phyloP scores from a whole-genome alignment of 2,888 invertebrate species.

The Latheticus oryzae region DNA sequence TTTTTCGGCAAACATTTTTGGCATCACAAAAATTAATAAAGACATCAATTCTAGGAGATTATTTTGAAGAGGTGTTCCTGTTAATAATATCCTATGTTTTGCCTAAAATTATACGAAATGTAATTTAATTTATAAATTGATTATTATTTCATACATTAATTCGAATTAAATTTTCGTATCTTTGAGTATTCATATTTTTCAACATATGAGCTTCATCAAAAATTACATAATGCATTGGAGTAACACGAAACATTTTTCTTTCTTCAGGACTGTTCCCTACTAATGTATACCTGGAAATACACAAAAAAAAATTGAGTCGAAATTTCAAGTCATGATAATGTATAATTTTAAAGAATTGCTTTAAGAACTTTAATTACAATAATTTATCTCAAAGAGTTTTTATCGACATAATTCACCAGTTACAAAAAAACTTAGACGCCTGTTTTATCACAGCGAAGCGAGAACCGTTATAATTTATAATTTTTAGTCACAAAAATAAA shows the following conservation, averaged over 20 bases:
- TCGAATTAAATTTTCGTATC: conserved; percentile 89
- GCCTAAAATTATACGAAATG: conserved; percentile 70
- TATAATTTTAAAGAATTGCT: too few relatives aligned
- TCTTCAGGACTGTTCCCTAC: conserved; percentile 89
- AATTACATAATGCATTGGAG: conserved; percentile 89
- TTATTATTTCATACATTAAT: conserved; percentile 70
- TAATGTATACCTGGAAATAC: conserved; percentile 72
- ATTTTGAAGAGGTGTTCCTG: conserved; percentile 97
- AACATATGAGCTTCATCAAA: conserved; percentile 99
- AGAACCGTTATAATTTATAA: too few relatives aligned
- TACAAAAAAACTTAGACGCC: too few relatives aligned
- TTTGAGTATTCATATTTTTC: conserved; percentile 94
- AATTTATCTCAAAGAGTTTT: too few relatives aligned
- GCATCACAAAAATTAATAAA: conserved; percentile 95
- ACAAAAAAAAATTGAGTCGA: background rate
- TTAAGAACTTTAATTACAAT: too few relatives aligned
- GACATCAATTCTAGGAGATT: conserved; percentile 96
- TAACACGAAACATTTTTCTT: conserved; percentile 90
- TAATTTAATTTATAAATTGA: conserved; percentile 24
- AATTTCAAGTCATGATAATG: too few relatives aligned
- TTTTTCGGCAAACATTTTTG: conserved; percentile 90
- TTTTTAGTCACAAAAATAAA: too few relatives aligned
- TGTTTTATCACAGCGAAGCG: too few relatives aligned
- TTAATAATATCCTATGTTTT: conserved; percentile 85
- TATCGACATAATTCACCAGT: too few relatives aligned